Percentiles rank a stretch among this genome's conserved stretches.
These are phyloP conservation scores for Tetramorium parvispinum DNA, from an alignment of 1,140 invertebrate genomes.

Conservation along the genomic window DNA sequence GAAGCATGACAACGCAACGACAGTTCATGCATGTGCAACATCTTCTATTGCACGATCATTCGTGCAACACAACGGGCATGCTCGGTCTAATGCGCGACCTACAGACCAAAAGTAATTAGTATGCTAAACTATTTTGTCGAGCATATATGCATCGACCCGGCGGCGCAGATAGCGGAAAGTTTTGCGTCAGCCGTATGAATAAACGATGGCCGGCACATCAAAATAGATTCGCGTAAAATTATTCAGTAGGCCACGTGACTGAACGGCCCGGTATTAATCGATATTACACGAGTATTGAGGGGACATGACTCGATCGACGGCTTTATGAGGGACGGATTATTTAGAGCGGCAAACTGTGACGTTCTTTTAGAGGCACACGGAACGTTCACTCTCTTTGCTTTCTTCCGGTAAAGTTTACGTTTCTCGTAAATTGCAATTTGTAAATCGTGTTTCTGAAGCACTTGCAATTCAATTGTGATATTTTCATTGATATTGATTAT, in stretches of 20 bases:
- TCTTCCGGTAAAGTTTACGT: background rate
- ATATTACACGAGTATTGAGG: constrained; percentile 45
- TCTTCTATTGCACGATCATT: constrained; percentile 23
- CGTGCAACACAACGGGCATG: background rate
- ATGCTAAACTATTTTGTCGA: constrained; percentile 54
- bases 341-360: constrained; percentile 38
- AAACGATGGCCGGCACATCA: constrained; percentile 49
- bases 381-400: background rate
- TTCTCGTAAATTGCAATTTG: background rate
- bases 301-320: constrained; percentile 30
- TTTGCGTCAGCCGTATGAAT: constrained; percentile 62
- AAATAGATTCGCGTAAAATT: constrained; percentile 63
- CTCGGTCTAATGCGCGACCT: constrained; percentile 17
- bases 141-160: constrained; percentile 36
- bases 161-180: constrained; percentile 49
- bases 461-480: background rate
- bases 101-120: constrained; percentile 56
- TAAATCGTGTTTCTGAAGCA: background rate
- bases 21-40: constrained; percentile 25
- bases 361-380: constrained; percentile 13
- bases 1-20: constrained; percentile 19
- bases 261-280: constrained; percentile 45
- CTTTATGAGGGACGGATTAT: constrained; percentile 46
- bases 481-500: background rate
- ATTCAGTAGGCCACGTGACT: constrained; percentile 52